Percentiles rank a stretch among this genome's conserved stretches.
phyloP scores from a whole-genome alignment of 1,140 invertebrate species.

The fruit fly (Drosophila melanogaster) region DNA sequence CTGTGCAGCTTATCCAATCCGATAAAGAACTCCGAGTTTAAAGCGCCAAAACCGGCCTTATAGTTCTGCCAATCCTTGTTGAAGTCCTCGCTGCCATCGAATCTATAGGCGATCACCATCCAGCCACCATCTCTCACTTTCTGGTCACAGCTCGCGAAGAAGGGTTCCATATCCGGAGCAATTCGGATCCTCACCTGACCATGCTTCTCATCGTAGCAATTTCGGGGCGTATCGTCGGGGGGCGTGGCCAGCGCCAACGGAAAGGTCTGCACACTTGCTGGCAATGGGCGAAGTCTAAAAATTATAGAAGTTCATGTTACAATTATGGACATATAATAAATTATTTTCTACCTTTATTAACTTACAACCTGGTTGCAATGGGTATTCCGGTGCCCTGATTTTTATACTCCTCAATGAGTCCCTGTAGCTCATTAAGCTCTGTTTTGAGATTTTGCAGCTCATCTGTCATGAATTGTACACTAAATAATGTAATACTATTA shows the following conservation, averaged over 20 bases:
- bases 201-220: conserved; percentile 53
- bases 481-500: neutral
- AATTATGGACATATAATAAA: neutral
- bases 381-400: conserved; percentile 1
- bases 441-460: conserved; percentile 34
- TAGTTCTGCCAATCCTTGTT: conserved; percentile 87
- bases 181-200: conserved; percentile 50
- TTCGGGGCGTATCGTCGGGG: conserved; percentile 38
- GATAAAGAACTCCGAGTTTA: conserved; percentile 87
- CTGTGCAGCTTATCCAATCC: conserved; percentile 87
- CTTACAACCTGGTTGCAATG: conserved; percentile 37
- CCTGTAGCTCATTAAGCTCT: conserved; percentile 48
- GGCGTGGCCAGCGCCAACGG: neutral
- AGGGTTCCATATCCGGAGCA: conserved; percentile 77
- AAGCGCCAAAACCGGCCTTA: conserved; percentile 87
- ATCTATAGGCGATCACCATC: conserved; percentile 88
- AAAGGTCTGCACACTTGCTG: neutral
- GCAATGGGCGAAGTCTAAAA: neutral
- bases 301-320: neutral
- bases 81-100: conserved; percentile 88
- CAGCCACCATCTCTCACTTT: conserved; percentile 86
- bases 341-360: neutral
- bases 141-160: conserved; percentile 87
- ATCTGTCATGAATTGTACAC: conserved; percentile 45
- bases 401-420: conserved; percentile 54